Evolutionary conservation across 2,888 invertebrate genomes (phyloP).

Genomic region (Volucella inflata): DNA sequence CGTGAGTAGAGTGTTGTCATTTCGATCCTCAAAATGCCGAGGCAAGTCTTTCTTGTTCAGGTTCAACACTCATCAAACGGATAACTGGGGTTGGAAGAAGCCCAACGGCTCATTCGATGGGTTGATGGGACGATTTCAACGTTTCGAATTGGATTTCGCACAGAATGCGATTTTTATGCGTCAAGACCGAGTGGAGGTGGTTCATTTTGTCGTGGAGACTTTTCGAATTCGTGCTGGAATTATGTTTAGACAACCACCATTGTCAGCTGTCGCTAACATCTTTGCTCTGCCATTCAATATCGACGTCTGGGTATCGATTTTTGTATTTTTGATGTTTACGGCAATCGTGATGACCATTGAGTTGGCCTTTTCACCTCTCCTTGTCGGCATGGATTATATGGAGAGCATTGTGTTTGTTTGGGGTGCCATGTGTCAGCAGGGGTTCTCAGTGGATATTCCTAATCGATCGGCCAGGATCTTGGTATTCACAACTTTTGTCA

Average conservation of each 20-base stretch:
- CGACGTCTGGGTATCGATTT: conserved; percentile 85
- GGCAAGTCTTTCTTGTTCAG: conserved; percentile 76
- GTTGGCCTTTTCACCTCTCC: conserved; percentile 78
- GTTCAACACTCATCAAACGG: conserved; percentile 82
- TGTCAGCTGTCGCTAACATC: conserved; percentile 86
- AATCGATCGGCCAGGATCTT: conserved; percentile 85
- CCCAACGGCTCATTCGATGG: conserved; percentile 86
- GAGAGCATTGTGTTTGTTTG: conserved; percentile 85
- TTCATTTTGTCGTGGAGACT: conserved; percentile 86
- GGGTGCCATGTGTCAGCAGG: conserved; percentile 87
- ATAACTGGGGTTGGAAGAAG: conserved; percentile 85
- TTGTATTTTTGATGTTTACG: conserved; percentile 80
- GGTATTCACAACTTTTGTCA: conserved; percentile 85
- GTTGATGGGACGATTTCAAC: conserved; percentile 86
- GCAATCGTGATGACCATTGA: conserved; percentile 79
- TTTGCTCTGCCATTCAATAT: conserved; percentile 86
- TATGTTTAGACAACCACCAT: conserved; percentile 87
- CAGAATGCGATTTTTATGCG: conserved; percentile 86
- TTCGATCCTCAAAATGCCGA: not conserved
- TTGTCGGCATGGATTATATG: conserved; percentile 78
- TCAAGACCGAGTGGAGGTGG: conserved; percentile 84
- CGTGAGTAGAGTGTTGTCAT: conserved; percentile 77
- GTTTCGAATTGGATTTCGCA: conserved; percentile 85
- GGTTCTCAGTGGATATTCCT: conserved; percentile 84
- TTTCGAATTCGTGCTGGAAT: conserved; percentile 85